Conservation (phyloP, 2,113 vertebrate species). For the Hypomesus transpacificus region DNA sequence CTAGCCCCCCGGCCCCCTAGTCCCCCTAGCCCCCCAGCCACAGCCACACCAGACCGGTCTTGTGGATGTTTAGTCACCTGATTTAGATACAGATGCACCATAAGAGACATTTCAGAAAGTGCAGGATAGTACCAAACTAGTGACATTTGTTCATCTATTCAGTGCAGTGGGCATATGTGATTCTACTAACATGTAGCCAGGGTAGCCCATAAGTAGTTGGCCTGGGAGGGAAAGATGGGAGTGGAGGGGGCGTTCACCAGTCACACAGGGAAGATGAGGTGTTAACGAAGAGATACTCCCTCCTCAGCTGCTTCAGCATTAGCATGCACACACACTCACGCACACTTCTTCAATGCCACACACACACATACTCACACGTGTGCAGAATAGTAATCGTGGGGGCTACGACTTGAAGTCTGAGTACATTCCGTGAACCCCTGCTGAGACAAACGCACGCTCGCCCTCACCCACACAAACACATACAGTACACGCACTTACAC, state of each 20-base stretch:
- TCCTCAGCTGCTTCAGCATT: conserved; percentile 13
- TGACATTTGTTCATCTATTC: no score
- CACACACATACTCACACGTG: conserved; percentile 1
- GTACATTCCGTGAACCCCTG: neutral
- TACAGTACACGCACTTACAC: neutral
- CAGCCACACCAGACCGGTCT: no score
- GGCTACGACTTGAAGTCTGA: neutral
- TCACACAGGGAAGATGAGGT: conserved; percentile 25
- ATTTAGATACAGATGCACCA: no score
- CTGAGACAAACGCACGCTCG: neutral
- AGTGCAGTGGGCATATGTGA: no score
- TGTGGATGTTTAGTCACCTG: no score
- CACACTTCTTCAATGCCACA: neutral
- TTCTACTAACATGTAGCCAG: no score
- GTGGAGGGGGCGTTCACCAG: neutral
- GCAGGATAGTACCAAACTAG: no score
- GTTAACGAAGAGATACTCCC: conserved; percentile 19
- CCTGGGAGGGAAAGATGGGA: neutral
- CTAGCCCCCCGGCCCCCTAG: no score
- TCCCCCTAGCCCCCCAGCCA: no score
- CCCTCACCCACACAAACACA: neutral
- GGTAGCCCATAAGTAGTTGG: no score
- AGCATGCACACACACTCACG: neutral
- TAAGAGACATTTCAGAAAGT: no score
- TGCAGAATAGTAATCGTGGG: neutral